phyloP scores from a whole-genome alignment of 53 echinoderm and acorn worm species.

The Apostichopus leukothele region DNA sequence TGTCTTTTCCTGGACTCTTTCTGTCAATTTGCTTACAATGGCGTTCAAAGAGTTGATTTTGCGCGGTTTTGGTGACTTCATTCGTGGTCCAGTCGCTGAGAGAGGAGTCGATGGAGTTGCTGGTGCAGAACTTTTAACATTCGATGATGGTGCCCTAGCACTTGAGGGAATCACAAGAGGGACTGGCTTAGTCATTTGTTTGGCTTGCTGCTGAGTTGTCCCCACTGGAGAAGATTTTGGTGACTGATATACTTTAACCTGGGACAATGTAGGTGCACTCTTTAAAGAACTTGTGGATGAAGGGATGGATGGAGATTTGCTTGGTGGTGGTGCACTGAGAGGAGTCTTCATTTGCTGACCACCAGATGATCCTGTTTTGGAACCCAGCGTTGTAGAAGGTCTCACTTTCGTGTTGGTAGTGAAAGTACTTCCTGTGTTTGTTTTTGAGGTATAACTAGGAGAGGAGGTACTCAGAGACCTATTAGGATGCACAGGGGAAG shows the following conservation, averaged over 20 bases:
- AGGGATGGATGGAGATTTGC: conserved; percentile 16
- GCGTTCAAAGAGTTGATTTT: conserved; percentile 59
- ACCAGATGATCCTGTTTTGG: conserved; percentile 27
- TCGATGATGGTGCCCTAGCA: neutral
- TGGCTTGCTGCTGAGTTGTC: neutral
- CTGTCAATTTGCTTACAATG: conserved; percentile 65
- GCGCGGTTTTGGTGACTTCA: conserved; percentile 49
- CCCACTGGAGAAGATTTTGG: neutral
- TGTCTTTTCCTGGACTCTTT: conserved; percentile 39
- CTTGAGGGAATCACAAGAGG: conserved; percentile 23
- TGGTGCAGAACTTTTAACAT: conserved; percentile 1
- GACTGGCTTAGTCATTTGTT: conserved; percentile 2
- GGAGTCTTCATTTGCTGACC: conserved; percentile 3
- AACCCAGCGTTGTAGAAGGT: neutral
- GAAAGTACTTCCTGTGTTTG: neutral
- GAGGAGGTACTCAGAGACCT: conserved; percentile 10
- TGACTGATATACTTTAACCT: conserved; percentile 27
- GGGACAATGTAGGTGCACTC: neutral
- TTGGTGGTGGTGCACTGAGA: neutral
- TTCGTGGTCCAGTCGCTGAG: conserved; percentile 64
- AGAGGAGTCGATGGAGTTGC: conserved; percentile 47
- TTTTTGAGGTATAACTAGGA: conserved; percentile 1
- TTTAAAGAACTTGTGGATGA: conserved; percentile 5
- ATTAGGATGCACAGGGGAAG: neutral
- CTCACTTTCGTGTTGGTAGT: neutral